Evolutionary conservation across 2,113 vertebrate species (phyloP).

Genomic region (Perccottus glenii): DNA sequence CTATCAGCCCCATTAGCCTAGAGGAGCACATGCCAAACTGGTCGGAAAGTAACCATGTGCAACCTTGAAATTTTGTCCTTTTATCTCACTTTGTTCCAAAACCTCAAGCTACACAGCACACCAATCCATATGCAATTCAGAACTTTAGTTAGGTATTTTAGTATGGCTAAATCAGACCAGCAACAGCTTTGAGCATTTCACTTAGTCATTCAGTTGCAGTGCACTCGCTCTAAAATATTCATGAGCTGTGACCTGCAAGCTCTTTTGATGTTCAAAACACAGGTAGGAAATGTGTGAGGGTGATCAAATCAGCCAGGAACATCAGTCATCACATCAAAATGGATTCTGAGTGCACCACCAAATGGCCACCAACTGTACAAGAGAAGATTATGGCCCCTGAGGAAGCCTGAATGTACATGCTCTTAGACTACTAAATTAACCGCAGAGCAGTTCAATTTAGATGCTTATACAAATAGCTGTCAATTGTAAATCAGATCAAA

Average conservation of each 20-base stretch:
- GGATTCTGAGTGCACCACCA: neutral
- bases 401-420: neutral
- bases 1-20: constrained; percentile 52
- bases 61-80: constrained; percentile 1
- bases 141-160: neutral
- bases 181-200: constrained; percentile 2
- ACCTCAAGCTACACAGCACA: neutral
- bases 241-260: constrained; percentile 1
- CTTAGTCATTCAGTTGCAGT: constrained; percentile 5
- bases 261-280: constrained; percentile 7
- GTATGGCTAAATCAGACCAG: neutral
- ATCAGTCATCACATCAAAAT: neutral
- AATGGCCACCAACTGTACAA: neutral
- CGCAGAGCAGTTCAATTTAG: neutral
- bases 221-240: constrained; percentile 3
- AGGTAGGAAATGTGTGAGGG: constrained; percentile 8
- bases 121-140: neutral
- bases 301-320: neutral
- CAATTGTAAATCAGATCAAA: no score
- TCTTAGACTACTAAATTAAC: neutral
- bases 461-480: no score
- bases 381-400: neutral
- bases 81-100: neutral
- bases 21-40: constrained; percentile 23
- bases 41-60: constrained; percentile 1